Conservation (phyloP, 1,140 invertebrate species). For the Zaprionus africanus region DNA sequence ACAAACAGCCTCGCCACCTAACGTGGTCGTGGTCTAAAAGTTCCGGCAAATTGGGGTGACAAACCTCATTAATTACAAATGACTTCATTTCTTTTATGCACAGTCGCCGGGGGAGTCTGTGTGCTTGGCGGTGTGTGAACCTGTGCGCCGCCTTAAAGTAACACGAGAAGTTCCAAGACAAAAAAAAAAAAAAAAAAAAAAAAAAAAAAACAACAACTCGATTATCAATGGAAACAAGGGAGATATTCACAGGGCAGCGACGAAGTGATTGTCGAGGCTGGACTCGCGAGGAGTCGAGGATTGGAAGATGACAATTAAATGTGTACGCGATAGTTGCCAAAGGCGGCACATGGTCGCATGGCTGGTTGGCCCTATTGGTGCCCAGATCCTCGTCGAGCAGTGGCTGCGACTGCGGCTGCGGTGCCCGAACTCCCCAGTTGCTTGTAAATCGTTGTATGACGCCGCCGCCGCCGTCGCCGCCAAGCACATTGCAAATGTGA, state of each 20-base stretch:
- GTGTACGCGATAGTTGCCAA: neutral
- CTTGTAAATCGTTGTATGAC: slow-evolving; percentile 78
- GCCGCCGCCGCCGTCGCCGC: slow-evolving; percentile 62
- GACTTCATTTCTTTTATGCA: slow-evolving; percentile 79
- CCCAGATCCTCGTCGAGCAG: neutral
- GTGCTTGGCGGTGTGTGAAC: slow-evolving; percentile 41
- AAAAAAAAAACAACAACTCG: neutral
- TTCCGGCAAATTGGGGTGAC: slow-evolving; percentile 80
- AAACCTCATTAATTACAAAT: slow-evolving; percentile 83
- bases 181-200: neutral
- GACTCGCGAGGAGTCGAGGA: no score
- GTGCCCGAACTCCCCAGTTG: slow-evolving; percentile 62
- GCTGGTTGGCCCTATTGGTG: neutral
- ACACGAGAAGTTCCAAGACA: neutral
- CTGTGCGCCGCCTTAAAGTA: neutral
- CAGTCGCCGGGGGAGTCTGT: slow-evolving; percentile 46
- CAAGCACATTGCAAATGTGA: slow-evolving; percentile 81
- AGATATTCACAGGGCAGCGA: no score
- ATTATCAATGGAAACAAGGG: neutral
- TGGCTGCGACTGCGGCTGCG: neutral
- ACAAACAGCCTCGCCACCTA: neutral
- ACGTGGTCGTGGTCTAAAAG: slow-evolving; percentile 35
- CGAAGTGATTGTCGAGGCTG: no score
- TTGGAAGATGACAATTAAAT: slow-evolving; percentile 3
- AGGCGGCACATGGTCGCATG: no score